Evolutionary conservation across 2,113 vertebrate genomes (phyloP), one percentile per base, ranked within the genome.

Genomic region (Lasiurus borealis): DNA sequence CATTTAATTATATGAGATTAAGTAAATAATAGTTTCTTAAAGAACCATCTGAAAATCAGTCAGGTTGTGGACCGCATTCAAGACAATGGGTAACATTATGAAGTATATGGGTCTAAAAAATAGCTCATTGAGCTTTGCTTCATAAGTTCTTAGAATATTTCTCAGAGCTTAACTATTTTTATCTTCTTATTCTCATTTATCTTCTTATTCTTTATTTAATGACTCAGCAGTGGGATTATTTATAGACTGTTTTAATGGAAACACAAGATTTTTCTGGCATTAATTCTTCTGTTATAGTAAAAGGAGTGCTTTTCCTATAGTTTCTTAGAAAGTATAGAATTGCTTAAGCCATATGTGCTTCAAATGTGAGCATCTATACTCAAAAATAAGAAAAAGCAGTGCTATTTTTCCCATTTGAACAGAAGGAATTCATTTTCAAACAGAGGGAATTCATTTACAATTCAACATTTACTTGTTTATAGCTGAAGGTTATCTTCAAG

Each of bases 261-360:
- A 87, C 15, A 27, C 57, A 54, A 71, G 14, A 25, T 69, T 75
- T 80, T 57, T 85, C 40, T 85, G 16, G 2, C 29, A 54, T 64
- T 57, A 36, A 62, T 87, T 93, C 36, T 21, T 4, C 27, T 44
- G 31, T 73, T 57, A 48, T 15, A 75, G 18, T 78, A 46, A 82
- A 95, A 68, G 21, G 12, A 48, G 64, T 50, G 11, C 2, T 76
- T 87, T 93, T 52, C 64, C 71, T 86, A 2, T 15, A 54, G 19
- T 50, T 89, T 75, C 40, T 93, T 50, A 84, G 18, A 34, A 87
- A 89, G 25, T n/a, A 89, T 77, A 31, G 23, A 18, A 29, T 85
- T 72, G 29, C 69, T 97, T 96, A 72, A 88, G 76, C 44, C 34
- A 18, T 88, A 77, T 88, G n/a, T 59, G 46, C 66, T 96, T 94